Conservation (phyloP, 1,140 invertebrate species). For the Triops longicaudatus region DNA sequence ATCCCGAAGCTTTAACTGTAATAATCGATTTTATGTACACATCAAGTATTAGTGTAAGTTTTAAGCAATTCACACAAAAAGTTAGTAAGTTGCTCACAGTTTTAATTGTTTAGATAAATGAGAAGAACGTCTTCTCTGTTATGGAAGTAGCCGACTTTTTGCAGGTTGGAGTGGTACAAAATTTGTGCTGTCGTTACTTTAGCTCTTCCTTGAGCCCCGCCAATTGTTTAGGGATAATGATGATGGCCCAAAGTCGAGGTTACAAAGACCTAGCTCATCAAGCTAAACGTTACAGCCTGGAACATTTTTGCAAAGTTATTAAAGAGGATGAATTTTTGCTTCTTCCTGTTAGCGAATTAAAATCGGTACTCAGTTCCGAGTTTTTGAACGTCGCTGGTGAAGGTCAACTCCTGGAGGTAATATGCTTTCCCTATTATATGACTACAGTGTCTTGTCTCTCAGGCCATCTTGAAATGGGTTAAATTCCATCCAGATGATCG, state of each 20-base stretch:
- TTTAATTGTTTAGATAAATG: slow-evolving; percentile 40
- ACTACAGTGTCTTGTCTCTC: background rate
- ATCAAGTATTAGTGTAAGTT: slow-evolving; percentile 35
- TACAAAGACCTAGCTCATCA: slow-evolving; percentile 44
- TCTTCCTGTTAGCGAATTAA: slow-evolving; percentile 44
- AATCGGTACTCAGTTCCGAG: slow-evolving; percentile 33
- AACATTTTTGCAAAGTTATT: slow-evolving; percentile 46
- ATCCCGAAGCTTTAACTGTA: slow-evolving; percentile 44
- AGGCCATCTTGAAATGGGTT: slow-evolving; percentile 29
- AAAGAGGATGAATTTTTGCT: slow-evolving; percentile 49
- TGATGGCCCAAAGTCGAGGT: slow-evolving; percentile 45
- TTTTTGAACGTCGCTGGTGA: slow-evolving; percentile 35
- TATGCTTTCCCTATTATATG: background rate
- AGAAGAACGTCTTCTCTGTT: slow-evolving; percentile 47
- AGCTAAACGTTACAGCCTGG: slow-evolving; percentile 46
- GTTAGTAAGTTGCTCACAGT: background rate
- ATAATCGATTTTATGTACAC: slow-evolving; percentile 52
- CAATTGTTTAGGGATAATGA: slow-evolving; percentile 47
- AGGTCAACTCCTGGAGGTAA: slow-evolving; percentile 35
- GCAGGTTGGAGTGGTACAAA: slow-evolving; percentile 39
- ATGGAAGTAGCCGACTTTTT: slow-evolving; percentile 49
- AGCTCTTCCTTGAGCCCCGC: slow-evolving; percentile 45
- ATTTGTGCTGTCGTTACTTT: slow-evolving; percentile 48
- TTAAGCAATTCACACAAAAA: background rate
- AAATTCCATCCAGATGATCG: slow-evolving; percentile 27